Conservation (phyloP, 2,797 vertebrate genomes). For the Hozukius guyotensis region DNA sequence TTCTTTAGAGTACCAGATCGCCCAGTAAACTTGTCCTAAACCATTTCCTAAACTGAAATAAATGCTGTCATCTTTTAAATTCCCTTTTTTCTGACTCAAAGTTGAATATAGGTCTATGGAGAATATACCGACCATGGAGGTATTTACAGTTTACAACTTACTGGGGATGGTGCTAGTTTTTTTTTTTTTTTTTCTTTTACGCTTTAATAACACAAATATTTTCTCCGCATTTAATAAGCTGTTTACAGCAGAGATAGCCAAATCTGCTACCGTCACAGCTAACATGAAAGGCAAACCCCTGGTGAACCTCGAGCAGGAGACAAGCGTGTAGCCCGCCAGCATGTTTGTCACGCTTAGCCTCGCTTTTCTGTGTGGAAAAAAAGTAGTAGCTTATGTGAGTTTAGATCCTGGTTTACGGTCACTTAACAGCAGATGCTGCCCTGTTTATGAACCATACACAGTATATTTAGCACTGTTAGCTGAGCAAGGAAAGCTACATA, state of each 20-base stretch:
- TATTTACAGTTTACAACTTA: not conserved
- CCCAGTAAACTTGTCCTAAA: not conserved
- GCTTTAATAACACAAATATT: constrained; percentile 2
- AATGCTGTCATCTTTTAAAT: not conserved
- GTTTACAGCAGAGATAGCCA: constrained; percentile 31
- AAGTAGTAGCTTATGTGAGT: not conserved
- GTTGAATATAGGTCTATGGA: not conserved
- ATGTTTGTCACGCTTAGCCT: constrained; percentile 27
- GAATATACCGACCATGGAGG: not conserved
- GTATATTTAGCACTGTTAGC: not conserved
- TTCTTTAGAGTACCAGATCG: not conserved
- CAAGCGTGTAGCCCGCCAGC: constrained; percentile 13
- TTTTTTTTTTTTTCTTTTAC: not conserved
- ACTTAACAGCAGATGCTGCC: constrained; percentile 18
- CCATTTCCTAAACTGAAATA: not conserved
- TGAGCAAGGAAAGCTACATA: not conserved
- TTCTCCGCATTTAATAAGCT: constrained; percentile 25
- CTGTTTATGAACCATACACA: constrained; percentile 27
- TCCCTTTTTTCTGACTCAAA: not conserved
- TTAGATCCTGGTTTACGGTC: constrained; percentile 27
- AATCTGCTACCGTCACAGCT: constrained; percentile 27
- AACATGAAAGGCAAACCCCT: constrained; percentile 52
- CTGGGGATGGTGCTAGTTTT: not conserved
- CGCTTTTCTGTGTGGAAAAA: constrained; percentile 4
- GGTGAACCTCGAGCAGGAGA: constrained; percentile 24